phyloP scores from a whole-genome alignment of 2,888 invertebrate species.

The Nasonovia ribisnigri region DNA sequence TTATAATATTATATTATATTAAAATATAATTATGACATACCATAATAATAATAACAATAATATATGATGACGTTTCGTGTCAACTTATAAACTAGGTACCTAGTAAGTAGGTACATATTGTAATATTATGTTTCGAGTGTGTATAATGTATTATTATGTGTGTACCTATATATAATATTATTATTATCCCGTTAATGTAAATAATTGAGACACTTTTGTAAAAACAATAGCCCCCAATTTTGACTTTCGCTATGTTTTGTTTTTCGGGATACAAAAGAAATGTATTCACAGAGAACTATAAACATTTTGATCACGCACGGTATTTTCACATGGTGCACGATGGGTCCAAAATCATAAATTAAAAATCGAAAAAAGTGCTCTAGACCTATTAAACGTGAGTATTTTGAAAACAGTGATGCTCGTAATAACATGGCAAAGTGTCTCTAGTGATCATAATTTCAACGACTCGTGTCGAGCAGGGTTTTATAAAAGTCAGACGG shows the following conservation, averaged over 20 bases:
- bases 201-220: too few relatives aligned
- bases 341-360: too few relatives aligned
- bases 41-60: not conserved
- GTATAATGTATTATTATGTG: not conserved
- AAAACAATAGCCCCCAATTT: not conserved
- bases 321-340: too few relatives aligned
- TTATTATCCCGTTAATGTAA: too few relatives aligned
- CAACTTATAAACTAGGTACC: conserved; percentile 4
- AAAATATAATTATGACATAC: not conserved
- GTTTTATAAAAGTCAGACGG: not conserved
- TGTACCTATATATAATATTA: too few relatives aligned
- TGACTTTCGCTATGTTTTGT: not conserved
- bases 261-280: too few relatives aligned
- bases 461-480: not conserved
- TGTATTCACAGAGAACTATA: too few relatives aligned
- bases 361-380: too few relatives aligned
- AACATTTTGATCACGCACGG: too few relatives aligned
- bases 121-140: not conserved
- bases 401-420: too few relatives aligned
- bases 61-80: not conserved
- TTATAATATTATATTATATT: not conserved
- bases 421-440: too few relatives aligned
- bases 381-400: too few relatives aligned
- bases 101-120: not conserved
- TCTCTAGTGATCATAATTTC: not conserved